Evolutionary conservation across 1,140 invertebrate genomes (phyloP), one percentile per base, ranked within the genome.

Genomic region (Ptiloglossa arizonensis): DNA sequence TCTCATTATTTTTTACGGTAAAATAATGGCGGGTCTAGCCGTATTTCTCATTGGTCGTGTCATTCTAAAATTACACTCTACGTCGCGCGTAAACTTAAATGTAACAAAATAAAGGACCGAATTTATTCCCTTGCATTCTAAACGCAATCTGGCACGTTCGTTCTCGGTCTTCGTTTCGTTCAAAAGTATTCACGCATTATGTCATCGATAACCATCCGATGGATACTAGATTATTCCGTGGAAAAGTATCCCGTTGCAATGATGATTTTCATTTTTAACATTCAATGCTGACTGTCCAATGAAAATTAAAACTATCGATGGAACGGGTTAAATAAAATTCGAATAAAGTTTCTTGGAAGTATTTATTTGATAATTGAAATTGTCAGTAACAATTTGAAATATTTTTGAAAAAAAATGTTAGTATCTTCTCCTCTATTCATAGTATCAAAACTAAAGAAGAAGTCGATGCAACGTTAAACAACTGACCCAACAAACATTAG

Each of bases 1-100:
- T 75, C 73, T 75, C 73, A 57, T 75, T 75, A 68, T 75, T 75
- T 75, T 59, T 48, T 67, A 75, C 63, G 64, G 73, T 75, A 64
- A 75, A 75, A 75, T 75, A 75, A 75, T 44, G 64, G 41, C 29
- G 29, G 52, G 41, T 24, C 22, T 59, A 56, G 64, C 52, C 15
- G 52, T 75, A 75, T 68, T 59, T 75, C 64, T 75, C 64, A 69
- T 57, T 59, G 64, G 62, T 13, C 29, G 63, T 68, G 73, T 75
- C 73, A 69, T 35, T 68, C 64, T 32, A 69, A 59, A 68, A 68
- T 75, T 59, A 75, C 73, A 46, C 32, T 27, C n/a, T 11, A 17
- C 32, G 41, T 17, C 64, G 29, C n/a, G 73, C 64, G 64, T 75
- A 75, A 75, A 68, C 27, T n/a, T 69, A 69, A 75, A 35, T 69